phyloP scores from a whole-genome alignment of 1,140 invertebrate species.

The Aleiodes sp. region DNA sequence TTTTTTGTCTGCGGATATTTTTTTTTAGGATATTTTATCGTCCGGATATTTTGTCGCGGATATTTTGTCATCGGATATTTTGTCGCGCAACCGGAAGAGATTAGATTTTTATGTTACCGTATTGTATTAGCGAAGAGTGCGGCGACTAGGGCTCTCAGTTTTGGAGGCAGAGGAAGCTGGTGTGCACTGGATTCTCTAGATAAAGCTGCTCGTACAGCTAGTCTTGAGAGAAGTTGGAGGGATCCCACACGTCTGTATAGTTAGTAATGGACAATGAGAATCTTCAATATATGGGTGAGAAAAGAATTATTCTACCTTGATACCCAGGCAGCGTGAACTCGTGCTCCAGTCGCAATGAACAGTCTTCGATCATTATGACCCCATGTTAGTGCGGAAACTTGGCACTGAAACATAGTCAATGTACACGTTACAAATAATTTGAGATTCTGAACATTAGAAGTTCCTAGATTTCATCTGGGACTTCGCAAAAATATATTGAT shows the following conservation, averaged over 20 bases:
- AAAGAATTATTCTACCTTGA: conserved; percentile 71
- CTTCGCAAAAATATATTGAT: no score
- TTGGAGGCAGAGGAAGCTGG: conserved; percentile 83
- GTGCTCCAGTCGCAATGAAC: conserved; percentile 90
- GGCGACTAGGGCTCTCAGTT: conserved; percentile 83
- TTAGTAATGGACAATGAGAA: no score
- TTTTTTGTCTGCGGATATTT: no score
- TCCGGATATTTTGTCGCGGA: no score
- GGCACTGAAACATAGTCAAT: conserved; percentile 74
- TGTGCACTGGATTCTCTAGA: conserved; percentile 68
- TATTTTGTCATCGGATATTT: no score
- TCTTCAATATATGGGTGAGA: no score
- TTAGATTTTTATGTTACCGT: conserved; percentile 56
- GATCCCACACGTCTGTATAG: conserved; percentile 80
- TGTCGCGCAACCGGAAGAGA: no score
- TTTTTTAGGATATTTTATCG: no score
- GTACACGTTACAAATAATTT: no score
- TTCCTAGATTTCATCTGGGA: no score
- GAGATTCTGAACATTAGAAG: no score
- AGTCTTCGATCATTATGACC: conserved; percentile 95
- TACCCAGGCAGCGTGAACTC: conserved; percentile 92
- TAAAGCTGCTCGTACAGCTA: conserved; percentile 74
- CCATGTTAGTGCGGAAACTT: conserved; percentile 94
- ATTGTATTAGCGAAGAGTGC: conserved; percentile 96
- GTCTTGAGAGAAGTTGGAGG: conserved; percentile 85